Evolutionary conservation across 1,140 invertebrate species (phyloP).

Genomic region (Aethina tumida): DNA sequence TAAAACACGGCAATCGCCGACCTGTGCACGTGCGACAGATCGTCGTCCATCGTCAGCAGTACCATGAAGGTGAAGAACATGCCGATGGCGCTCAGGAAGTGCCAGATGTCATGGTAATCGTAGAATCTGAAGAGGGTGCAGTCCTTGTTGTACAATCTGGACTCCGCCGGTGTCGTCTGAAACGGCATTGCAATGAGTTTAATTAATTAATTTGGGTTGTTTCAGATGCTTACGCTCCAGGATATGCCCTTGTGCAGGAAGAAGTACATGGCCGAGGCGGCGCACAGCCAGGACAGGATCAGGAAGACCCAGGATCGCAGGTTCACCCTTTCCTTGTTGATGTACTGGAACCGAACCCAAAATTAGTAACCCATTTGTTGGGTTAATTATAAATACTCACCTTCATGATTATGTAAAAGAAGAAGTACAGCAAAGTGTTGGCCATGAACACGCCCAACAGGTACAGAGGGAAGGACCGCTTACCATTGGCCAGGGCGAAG

Average conservation of each 20-base stretch:
- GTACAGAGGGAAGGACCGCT: slow-evolving; percentile 73
- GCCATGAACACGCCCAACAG: slow-evolving; percentile 72
- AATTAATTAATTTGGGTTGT: slow-evolving; percentile 7
- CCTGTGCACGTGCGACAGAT: slow-evolving; percentile 52
- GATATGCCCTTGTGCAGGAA: slow-evolving; percentile 70
- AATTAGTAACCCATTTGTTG: slow-evolving; percentile 2
- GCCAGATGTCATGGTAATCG: slow-evolving; percentile 86
- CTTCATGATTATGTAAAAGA: slow-evolving; percentile 84
- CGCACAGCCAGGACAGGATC: slow-evolving; percentile 50
- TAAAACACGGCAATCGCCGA: slow-evolving; percentile 71
- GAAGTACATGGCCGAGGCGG: slow-evolving; percentile 61
- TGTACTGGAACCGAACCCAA: slow-evolving; percentile 43
- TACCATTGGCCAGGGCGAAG: slow-evolving; percentile 52
- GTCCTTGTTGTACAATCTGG: slow-evolving; percentile 57
- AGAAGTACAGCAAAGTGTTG: slow-evolving; percentile 72
- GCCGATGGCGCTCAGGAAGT: slow-evolving; percentile 73
- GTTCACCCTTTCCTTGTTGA: slow-evolving; percentile 57
- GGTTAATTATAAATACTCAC: slow-evolving; percentile 38
- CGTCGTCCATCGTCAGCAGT: slow-evolving; percentile 71
- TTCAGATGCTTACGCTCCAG: slow-evolving; percentile 53
- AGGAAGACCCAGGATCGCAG: slow-evolving; percentile 54
- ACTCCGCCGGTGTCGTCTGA: slow-evolving; percentile 67
- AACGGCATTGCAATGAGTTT: slow-evolving; percentile 15
- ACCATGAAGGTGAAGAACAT: slow-evolving; percentile 86
- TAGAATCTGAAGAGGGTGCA: slow-evolving; percentile 73